These are phyloP conservation scores for Drosophila parthenogenetica DNA, from an alignment of 2,888 invertebrate genomes.

Conservation along the genomic window DNA sequence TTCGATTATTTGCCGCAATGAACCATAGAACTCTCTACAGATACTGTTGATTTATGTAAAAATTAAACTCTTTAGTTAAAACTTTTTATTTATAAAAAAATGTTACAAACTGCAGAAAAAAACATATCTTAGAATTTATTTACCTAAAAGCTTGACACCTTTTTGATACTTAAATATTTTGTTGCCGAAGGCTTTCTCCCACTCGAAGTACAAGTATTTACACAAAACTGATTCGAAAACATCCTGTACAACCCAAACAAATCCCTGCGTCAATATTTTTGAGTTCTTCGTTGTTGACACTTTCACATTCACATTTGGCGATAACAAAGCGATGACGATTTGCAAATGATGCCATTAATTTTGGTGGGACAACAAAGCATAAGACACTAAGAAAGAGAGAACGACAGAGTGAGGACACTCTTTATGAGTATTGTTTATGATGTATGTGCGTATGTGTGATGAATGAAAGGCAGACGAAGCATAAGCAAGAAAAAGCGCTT, in stretches of 20 bases:
- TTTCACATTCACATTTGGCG: conserved; percentile 23
- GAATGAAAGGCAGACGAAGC: conserved; percentile 20
- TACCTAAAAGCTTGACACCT: conserved; percentile 33
- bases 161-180: conserved; percentile 34
- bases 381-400: conserved; percentile 9
- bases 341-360: conserved; percentile 73
- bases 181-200: conserved; percentile 28
- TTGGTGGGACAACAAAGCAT: conserved; percentile 2
- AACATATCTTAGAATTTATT: conserved; percentile 33
- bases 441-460: conserved; percentile 24
- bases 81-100: conserved; percentile 5
- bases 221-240: conserved; percentile 16
- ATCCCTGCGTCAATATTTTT: conserved; percentile 39
- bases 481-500: conserved; percentile 26
- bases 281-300: conserved; percentile 18
- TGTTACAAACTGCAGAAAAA: conserved; percentile 7
- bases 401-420: conserved; percentile 2
- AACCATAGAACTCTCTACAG: too few species aligned
- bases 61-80: conserved; percentile 7
- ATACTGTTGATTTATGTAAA: background rate
- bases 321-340: conserved; percentile 65
- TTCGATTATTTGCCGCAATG: conserved; percentile 93
- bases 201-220: conserved; percentile 22
- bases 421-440: conserved; percentile 52
- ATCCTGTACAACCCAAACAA: conserved; percentile 10